phyloP scores from a whole-genome alignment of 2,888 invertebrate genomes.

The Esperia sulphurella region DNA sequence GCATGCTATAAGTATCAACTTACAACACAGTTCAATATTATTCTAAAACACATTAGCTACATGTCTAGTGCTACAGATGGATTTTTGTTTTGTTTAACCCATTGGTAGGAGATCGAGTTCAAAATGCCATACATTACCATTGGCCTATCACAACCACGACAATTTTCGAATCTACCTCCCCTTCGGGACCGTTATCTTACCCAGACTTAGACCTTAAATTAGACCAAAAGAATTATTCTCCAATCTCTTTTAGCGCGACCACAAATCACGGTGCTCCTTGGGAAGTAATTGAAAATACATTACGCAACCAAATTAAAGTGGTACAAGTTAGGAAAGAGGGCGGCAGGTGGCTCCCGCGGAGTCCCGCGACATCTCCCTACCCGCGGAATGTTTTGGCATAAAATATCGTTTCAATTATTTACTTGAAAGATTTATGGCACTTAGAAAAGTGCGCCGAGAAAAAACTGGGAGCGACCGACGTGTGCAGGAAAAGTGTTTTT shows the following conservation, averaged over 20 bases:
- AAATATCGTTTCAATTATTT: constrained; percentile 81
- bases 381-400: constrained; percentile 79
- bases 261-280: constrained; percentile 73
- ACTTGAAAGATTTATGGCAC: constrained; percentile 78
- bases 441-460: constrained; percentile 79
- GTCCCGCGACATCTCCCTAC: constrained; percentile 61
- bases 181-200: no score
- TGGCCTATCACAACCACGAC: no score
- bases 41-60: no score
- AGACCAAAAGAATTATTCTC: constrained; percentile 63
- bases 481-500: constrained; percentile 79
- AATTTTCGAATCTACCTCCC: no score
- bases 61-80: no score
- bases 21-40: no score
- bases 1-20: no score
- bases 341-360: constrained; percentile 68
- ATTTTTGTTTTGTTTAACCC: no score
- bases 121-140: no score
- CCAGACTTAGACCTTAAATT: constrained; percentile 53
- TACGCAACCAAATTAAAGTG: constrained; percentile 79
- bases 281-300: constrained; percentile 79
- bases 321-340: constrained; percentile 71
- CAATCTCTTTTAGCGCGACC: constrained; percentile 65
- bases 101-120: no score
- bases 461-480: constrained; percentile 75